Conservation (phyloP, 1,140 invertebrate species). For the Latrodectus geometricus region DNA sequence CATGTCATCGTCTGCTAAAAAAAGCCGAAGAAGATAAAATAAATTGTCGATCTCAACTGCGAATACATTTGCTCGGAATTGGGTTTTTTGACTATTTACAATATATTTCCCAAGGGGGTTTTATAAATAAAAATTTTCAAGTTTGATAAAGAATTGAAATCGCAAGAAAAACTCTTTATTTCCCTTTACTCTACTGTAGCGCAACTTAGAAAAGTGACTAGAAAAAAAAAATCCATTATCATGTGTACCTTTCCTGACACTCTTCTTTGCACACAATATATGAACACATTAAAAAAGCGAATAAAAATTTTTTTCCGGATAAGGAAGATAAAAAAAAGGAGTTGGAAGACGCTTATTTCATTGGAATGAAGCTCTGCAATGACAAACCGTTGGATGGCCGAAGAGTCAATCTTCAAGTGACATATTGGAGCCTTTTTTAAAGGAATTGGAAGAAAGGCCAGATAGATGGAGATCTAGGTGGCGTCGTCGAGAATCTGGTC, state of each 20-base stretch:
- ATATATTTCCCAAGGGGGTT: constrained; percentile 1
- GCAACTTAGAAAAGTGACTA: neutral
- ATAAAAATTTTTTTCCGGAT: neutral
- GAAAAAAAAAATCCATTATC: constrained; percentile 14
- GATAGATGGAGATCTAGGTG: constrained; percentile 41
- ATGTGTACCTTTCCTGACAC: constrained; percentile 28
- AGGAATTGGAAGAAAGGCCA: neutral
- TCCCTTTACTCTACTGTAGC: neutral
- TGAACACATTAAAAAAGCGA: constrained; percentile 1
- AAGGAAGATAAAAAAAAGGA: neutral
- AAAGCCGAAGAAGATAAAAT: constrained; percentile 9
- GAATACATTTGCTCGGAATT: neutral
- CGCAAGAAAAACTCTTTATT: neutral
- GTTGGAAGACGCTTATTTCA: constrained; percentile 35
- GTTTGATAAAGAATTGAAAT: constrained; percentile 1
- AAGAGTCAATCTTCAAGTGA: constrained; percentile 59
- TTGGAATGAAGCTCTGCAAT: constrained; percentile 8
- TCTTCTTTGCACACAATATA: constrained; percentile 15
- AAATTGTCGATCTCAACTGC: neutral
- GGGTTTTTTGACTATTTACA: neutral
- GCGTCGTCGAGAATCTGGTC: constrained; percentile 52
- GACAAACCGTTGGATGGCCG: constrained; percentile 52
- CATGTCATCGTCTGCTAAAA: neutral
- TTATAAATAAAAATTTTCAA: constrained; percentile 6
- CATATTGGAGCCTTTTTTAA: constrained; percentile 60